These are phyloP conservation scores for Masnerella sp. DNA, from an alignment of 2,888 invertebrate species.

Conservation along the genomic window DNA sequence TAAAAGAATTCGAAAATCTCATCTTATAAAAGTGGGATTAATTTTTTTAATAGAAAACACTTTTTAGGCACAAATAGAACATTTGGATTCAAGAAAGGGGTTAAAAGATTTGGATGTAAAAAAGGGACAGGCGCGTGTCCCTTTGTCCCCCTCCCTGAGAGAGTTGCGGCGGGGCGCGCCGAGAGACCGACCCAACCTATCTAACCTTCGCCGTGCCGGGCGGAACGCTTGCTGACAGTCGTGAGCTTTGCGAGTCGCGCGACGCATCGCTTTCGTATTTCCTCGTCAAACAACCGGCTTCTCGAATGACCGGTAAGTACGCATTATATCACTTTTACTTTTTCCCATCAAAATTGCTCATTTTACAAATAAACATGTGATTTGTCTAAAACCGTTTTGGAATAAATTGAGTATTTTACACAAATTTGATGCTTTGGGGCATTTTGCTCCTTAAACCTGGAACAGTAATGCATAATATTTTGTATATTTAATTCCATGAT, in stretches of 20 bases:
- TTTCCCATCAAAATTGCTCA: not conserved
- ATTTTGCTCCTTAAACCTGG: too few species aligned
- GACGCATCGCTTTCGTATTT: conserved; percentile 23
- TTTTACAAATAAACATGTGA: too few species aligned
- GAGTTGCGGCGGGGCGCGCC: not conserved
- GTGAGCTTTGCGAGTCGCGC: conserved; percentile 27
- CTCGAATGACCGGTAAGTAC: conserved; percentile 37
- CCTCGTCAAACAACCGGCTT: not conserved
- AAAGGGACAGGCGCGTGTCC: conserved; percentile 24
- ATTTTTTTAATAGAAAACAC: too few species aligned
- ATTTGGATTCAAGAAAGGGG: conserved; percentile 26
- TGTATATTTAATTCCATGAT: too few species aligned
- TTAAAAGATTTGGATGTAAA: conserved; percentile 16
- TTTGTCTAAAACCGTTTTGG: too few species aligned
- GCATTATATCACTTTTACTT: not conserved
- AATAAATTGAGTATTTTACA: too few species aligned
- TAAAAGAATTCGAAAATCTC: too few species aligned
- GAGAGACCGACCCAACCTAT: conserved; percentile 16
- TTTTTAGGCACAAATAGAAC: too few species aligned
- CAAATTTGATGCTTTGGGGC: too few species aligned
- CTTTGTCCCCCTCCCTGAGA: conserved; percentile 6
- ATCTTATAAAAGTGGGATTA: too few species aligned
- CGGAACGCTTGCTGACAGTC: conserved; percentile 18
- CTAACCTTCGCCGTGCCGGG: conserved; percentile 20
- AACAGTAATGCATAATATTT: too few species aligned